phyloP scores from a whole-genome alignment of 2,113 vertebrate species.

The Craseonycteris thonglongyai region DNA sequence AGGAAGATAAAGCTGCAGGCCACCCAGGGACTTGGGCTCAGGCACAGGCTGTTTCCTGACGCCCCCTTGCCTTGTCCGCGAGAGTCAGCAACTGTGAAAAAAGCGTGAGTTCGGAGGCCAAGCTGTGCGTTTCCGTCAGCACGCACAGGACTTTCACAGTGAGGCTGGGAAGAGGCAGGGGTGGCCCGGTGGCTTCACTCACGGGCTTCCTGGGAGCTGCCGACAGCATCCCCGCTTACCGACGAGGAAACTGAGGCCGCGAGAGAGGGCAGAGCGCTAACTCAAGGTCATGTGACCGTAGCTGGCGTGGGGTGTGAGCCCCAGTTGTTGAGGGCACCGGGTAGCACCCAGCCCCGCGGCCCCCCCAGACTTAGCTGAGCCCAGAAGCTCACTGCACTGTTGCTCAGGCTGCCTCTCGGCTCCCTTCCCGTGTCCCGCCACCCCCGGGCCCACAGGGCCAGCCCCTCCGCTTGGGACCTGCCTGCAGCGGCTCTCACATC shows the following conservation, averaged over 20 bases:
- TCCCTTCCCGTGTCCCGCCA: too few relatives aligned
- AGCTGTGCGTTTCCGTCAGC: background rate
- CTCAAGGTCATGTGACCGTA: too few relatives aligned
- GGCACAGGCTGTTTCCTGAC: fast-evolving
- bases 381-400: fast-evolving
- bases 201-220: fast-evolving
- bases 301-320: too few relatives aligned
- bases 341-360: fast-evolving
- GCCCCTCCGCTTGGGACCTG: background rate
- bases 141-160: fast-evolving
- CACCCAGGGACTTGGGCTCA: background rate
- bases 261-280: fast-evolving
- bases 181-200: fast-evolving
- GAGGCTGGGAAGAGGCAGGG: too few relatives aligned
- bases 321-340: background rate
- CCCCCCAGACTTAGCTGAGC: background rate
- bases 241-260: background rate
- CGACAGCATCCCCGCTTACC: fast-evolving
- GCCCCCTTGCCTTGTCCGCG: background rate
- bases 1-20: background rate
- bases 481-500: background rate
- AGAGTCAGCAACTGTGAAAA: background rate
- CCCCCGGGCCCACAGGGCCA: too few relatives aligned
- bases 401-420: fast-evolving
- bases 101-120: fast-evolving